These are phyloP conservation scores for Zophobas morio DNA, from an alignment of 1,140 invertebrate genomes.

Conservation along the genomic window DNA sequence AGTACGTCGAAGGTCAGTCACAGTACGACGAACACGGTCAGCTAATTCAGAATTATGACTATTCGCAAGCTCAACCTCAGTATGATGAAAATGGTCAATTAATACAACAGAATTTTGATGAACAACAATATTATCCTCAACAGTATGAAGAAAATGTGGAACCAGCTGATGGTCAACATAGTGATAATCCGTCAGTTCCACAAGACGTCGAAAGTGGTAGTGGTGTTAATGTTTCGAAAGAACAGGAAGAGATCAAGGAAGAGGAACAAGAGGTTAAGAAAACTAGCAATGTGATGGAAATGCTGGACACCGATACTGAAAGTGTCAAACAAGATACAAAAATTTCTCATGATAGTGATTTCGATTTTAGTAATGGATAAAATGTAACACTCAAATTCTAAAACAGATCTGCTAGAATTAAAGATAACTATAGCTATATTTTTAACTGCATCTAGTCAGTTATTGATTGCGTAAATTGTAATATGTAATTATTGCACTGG, in stretches of 20 bases:
- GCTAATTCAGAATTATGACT: slow-evolving; percentile 18
- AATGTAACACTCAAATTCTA: not conserved
- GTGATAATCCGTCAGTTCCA: too few species aligned
- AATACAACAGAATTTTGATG: slow-evolving; percentile 16
- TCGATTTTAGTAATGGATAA: slow-evolving; percentile 43
- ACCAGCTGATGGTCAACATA: slow-evolving; percentile 4
- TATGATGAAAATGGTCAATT: slow-evolving; percentile 42
- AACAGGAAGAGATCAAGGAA: not conserved
- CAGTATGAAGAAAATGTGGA: slow-evolving; percentile 16
- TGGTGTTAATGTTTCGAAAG: too few species aligned
- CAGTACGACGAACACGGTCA: slow-evolving; percentile 35
- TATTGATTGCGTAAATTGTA: too few species aligned
- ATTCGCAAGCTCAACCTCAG: not conserved
- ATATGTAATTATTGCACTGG: too few species aligned
- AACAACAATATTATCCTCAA: slow-evolving; percentile 1
- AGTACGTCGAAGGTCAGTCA: not conserved
- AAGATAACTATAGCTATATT: too few species aligned
- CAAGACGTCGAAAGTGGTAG: too few species aligned
- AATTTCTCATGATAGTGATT: slow-evolving; percentile 41
- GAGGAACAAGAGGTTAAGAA: slow-evolving; percentile 2
- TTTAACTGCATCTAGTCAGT: too few species aligned
- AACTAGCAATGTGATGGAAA: slow-evolving; percentile 50
- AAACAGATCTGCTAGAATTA: not conserved
- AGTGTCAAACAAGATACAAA: slow-evolving; percentile 50
- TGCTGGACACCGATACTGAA: slow-evolving; percentile 58